Evolutionary conservation across 1,140 invertebrate genomes (phyloP).

Genomic region (Agrypnia vestita): DNA sequence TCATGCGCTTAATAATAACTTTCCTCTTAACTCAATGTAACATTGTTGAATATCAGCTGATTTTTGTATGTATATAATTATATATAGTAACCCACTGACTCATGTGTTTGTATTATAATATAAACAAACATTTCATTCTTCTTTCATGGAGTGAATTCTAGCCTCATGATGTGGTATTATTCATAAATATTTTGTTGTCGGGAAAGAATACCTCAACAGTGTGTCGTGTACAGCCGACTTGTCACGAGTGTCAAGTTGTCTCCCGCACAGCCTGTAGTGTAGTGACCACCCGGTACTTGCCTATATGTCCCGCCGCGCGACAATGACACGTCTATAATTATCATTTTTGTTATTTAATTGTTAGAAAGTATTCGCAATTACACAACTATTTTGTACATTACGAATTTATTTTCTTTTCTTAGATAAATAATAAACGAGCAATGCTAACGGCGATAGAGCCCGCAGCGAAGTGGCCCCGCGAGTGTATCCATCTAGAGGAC

Average conservation of each 20-base stretch:
- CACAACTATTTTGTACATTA: conserved; percentile 9
- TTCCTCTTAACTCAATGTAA: too few relatives aligned
- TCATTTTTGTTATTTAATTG: conserved; percentile 29
- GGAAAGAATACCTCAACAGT: conserved; percentile 16
- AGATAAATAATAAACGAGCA: conserved; percentile 22
- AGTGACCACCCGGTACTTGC: conserved; percentile 12
- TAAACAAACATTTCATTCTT: too few relatives aligned
- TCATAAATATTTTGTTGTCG: not conserved
- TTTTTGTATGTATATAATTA: too few relatives aligned
- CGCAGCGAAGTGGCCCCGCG: not conserved
- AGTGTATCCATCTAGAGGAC: too few relatives aligned
- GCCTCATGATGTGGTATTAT: not conserved
- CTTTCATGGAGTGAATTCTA: conserved; percentile 5
- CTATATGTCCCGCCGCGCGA: not conserved
- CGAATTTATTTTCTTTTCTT: conserved; percentile 10
- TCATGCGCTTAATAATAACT: too few relatives aligned
- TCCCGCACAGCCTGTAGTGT: not conserved
- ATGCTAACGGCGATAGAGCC: not conserved
- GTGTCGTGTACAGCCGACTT: not conserved
- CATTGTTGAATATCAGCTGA: too few relatives aligned
- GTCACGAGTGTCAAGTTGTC: not conserved
- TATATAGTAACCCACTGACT: not conserved
- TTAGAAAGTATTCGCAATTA: conserved; percentile 18
- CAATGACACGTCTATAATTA: conserved; percentile 6
- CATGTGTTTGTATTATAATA: not conserved